Conservation (phyloP, 2,113 vertebrate genomes). For the Corvus moneduloides region DNA sequence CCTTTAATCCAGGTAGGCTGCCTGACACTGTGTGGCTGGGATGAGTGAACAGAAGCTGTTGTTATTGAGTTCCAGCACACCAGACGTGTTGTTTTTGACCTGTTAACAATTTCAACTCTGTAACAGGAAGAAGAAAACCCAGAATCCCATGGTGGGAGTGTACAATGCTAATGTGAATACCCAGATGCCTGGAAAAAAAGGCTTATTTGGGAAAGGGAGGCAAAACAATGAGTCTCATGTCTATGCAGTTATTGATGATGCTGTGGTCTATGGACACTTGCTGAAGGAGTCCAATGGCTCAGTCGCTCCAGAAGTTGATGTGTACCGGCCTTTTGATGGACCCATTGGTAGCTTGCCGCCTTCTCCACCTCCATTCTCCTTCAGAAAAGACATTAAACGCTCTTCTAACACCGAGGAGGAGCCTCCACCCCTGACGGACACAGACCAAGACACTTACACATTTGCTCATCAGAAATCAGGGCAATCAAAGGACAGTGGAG, state of each 20-base stretch:
- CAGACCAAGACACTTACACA: slow-evolving; percentile 81
- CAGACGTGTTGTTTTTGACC: neutral
- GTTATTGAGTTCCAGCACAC: rapidly evolving
- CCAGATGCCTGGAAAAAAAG: slow-evolving; percentile 70
- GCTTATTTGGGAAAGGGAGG: slow-evolving; percentile 73
- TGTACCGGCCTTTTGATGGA: slow-evolving; percentile 78
- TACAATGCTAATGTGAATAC: slow-evolving; percentile 81
- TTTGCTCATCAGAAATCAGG: slow-evolving; percentile 72
- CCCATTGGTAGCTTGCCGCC: slow-evolving; percentile 71
- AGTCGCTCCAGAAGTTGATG: slow-evolving; percentile 60
- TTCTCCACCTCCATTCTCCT: slow-evolving; percentile 73
- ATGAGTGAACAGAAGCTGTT: neutral
- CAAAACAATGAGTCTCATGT: slow-evolving; percentile 85
- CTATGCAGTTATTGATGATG: slow-evolving; percentile 89
- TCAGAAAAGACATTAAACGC: slow-evolving; percentile 41
- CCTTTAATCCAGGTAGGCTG: neutral
- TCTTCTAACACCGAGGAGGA: slow-evolving; percentile 20
- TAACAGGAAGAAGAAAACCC: slow-evolving; percentile 78
- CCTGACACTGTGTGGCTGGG: neutral
- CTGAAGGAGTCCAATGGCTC: slow-evolving; percentile 64
- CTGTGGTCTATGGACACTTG: slow-evolving; percentile 83
- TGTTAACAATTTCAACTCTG: neutral
- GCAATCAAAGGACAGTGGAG: slow-evolving; percentile 11
- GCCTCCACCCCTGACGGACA: slow-evolving; percentile 35
- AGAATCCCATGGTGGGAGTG: slow-evolving; percentile 73